Base-by-base conservation (phyloP, 2,113 vertebrate species). In the Oreochromis tanganicae region DNA sequence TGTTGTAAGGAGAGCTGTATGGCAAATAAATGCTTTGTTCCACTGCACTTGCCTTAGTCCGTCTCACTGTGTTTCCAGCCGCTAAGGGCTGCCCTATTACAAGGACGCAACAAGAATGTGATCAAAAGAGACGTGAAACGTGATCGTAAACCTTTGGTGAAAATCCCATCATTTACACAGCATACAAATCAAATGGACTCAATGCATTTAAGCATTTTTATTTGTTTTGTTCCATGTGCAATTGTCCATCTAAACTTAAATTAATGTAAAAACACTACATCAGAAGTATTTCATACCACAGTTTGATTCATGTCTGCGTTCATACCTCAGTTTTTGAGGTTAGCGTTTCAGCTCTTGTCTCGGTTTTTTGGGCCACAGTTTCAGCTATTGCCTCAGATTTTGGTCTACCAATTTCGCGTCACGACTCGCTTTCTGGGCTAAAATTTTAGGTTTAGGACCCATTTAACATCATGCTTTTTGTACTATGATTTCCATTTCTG, bases 391-490 rank as follows among this genome's bases (percentile, higher is more conserved):
- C 0, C 21, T 73, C 38, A 73, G 68, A 27, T 73, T 46, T 46
- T 73, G 66, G 21, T 16, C 13, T 46, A 71, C 7, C n/a, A 43
- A 38, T 71, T 71, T 43, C 2, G 0, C 0, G 0, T 46, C 13
- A 1, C 0, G 21, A 13, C 8, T 6, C 5, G 0, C 8, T 73
- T 73, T 46, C 46, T 73, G 41, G 13, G 41, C 41, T 46, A 46
- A 6, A 46, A 17, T 7, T 73, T 1, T 46, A 16, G 38, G 38
- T 73, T 46, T 3, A 73, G n/a, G 0, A 10, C 2, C 3, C 8
- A 24, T 43, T 46, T 73, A 73, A 73, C 24, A 17, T 19, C 14
- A 50, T 48, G 43, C 2, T 50, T 75, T 75, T 75, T 48, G 43
- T 2, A 5, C 71, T 75, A 48, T 16, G 0, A 0, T 73, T 46